Conservation (phyloP, 2,797 vertebrate species). For the Crenichthys baileyi region DNA sequence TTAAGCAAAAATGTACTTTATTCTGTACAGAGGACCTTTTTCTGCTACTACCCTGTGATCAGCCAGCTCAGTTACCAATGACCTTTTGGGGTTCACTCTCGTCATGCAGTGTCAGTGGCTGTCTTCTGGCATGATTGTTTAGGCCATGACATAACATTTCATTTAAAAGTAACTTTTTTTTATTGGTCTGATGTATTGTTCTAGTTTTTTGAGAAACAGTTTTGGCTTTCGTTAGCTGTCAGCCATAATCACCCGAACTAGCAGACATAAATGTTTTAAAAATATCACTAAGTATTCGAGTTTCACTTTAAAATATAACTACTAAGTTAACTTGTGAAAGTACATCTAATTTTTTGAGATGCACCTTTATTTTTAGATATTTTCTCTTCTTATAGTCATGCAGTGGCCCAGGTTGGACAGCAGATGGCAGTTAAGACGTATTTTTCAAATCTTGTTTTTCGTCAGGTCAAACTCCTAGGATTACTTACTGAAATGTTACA, state of each 20-base stretch:
- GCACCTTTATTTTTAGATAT: background rate
- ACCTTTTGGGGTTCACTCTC: background rate
- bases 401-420: slow-evolving; percentile 13
- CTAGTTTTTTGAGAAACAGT: background rate
- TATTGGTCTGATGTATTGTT: background rate
- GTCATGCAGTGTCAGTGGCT: background rate
- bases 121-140: background rate
- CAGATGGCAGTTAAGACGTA: slow-evolving; percentile 48
- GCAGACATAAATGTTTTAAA: background rate
- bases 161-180: background rate
- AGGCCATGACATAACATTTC: no score
- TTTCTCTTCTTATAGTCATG: slow-evolving; percentile 8
- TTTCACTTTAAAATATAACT: background rate
- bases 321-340: background rate
- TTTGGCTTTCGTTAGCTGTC: background rate
- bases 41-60: background rate
- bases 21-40: background rate
- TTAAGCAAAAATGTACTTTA: no score
- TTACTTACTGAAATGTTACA: slow-evolving; percentile 65
- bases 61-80: background rate
- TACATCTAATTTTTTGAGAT: background rate
- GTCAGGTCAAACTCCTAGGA: slow-evolving; percentile 65
- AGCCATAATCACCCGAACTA: background rate
- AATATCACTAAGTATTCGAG: background rate
- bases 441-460: slow-evolving; percentile 31